phyloP scores from a whole-genome alignment of 2,113 vertebrate genomes.

The Tupaia tana region DNA sequence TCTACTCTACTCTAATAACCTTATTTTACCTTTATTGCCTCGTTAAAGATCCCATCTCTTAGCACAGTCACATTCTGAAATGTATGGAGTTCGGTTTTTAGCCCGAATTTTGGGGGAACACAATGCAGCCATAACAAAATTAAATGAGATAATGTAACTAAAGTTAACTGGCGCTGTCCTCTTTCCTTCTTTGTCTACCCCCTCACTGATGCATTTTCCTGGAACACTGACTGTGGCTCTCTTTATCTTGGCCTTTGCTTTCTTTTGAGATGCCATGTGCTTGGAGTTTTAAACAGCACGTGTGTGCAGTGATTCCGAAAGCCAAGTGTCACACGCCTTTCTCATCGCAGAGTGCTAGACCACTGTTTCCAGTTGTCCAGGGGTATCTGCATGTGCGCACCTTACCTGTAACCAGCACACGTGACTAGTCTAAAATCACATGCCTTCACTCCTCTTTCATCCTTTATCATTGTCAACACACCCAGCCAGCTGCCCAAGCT shows the following conservation, averaged over 20 bases:
- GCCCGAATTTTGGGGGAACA: not conserved
- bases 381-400: accelerated
- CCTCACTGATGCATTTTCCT: not conserved
- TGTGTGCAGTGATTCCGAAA: not conserved
- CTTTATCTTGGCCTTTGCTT: not conserved
- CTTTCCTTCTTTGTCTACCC: not conserved
- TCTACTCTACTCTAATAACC: not conserved
- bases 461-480: not conserved
- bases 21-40: not conserved
- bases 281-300: constrained; percentile 16
- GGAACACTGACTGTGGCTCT: not conserved
- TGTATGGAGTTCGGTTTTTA: not conserved
- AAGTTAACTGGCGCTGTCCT: no score
- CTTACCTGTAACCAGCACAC: no score
- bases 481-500: not conserved
- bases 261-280: not conserved
- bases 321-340: not conserved
- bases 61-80: not conserved
- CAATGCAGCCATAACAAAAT: not conserved
- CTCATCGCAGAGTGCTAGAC: not conserved
- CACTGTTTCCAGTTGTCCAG: not conserved
- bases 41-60: not conserved
- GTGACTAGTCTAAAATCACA: not conserved
- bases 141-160: not conserved
- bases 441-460: not conserved